These are phyloP conservation scores for Drosophila teissieri DNA, from an alignment of 1,140 invertebrate genomes.

Conservation along the genomic window DNA sequence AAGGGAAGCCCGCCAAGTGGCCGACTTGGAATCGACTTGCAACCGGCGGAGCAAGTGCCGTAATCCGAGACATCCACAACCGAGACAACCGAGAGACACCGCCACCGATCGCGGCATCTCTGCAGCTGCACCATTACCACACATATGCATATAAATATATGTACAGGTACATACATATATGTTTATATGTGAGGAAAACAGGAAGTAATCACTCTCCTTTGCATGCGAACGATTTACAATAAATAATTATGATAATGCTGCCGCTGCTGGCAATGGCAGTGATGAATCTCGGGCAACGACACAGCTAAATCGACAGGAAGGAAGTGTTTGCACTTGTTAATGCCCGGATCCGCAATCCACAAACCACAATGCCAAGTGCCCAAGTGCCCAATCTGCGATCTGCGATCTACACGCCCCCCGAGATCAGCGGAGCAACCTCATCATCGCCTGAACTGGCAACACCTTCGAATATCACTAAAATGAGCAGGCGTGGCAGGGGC, in stretches of 20 bases:
- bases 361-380: background rate
- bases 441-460: background rate
- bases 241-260: constrained; percentile 65
- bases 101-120: constrained; percentile 13
- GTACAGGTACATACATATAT: background rate
- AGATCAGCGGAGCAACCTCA: background rate
- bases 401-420: background rate
- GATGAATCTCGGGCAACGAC: constrained; percentile 41
- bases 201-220: constrained; percentile 62
- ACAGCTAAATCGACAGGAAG: constrained; percentile 35
- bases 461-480: background rate
- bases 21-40: background rate
- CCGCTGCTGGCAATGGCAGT: constrained; percentile 19
- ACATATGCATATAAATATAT: background rate
- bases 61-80: constrained; percentile 27
- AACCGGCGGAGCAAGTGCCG: constrained; percentile 45
- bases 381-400: background rate
- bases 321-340: constrained; percentile 52
- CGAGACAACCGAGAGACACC: background rate
- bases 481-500: background rate
- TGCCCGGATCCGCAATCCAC: constrained; percentile 2
- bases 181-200: constrained; percentile 11
- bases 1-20: constrained; percentile 43
- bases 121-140: constrained; percentile 27
- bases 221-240: constrained; percentile 58